A percentile compares a stretch with the other conserved stretches of the same genome.
phyloP scores from a whole-genome alignment of 2,797 vertebrate species.

The Muraenolepis orangiensis region DNA sequence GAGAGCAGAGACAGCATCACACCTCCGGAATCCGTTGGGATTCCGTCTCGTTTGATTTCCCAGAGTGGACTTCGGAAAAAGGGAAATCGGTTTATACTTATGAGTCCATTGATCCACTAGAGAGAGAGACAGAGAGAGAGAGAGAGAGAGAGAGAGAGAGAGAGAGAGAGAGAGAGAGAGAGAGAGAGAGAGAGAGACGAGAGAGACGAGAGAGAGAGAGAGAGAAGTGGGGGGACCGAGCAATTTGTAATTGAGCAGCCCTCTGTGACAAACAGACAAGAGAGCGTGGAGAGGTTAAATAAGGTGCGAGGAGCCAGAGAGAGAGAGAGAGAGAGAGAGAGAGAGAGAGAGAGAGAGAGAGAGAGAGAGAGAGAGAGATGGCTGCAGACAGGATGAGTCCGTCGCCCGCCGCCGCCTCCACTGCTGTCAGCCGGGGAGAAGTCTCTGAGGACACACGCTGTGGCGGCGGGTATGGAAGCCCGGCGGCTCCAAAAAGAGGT shows the following conservation, averaged over 20 bases:
- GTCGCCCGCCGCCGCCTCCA: too few relatives aligned
- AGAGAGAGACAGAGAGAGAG: conserved; percentile 28
- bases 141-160: conserved; percentile 50
- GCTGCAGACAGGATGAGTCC: background rate
- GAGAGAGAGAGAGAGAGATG: background rate
- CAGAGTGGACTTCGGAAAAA: conserved; percentile 68
- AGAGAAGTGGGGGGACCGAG: too few relatives aligned
- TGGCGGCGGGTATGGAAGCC: background rate
- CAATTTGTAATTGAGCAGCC: conserved; percentile 63
- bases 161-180: too few relatives aligned
- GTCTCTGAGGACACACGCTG: background rate
- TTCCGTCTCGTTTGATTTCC: conserved; percentile 62
- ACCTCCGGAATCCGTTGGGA: conserved; percentile 37
- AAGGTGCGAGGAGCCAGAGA: too few relatives aligned
- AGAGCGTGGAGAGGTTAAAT: conserved; percentile 35
- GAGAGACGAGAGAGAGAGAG: background rate
- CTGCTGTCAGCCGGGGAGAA: background rate
- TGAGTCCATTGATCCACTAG: conserved; percentile 67
- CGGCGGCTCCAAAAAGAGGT: background rate
- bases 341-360: too few relatives aligned
- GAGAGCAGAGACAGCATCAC: conserved; percentile 43
- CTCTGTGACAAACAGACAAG: conserved; percentile 54
- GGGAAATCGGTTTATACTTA: conserved; percentile 74
- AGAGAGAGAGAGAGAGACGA: too few relatives aligned
- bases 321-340: too few relatives aligned